Percentiles rank a stretch among this genome's conserved stretches.
Conservation (phyloP, 2,113 vertebrate species). For the Zapornia atra region DNA sequence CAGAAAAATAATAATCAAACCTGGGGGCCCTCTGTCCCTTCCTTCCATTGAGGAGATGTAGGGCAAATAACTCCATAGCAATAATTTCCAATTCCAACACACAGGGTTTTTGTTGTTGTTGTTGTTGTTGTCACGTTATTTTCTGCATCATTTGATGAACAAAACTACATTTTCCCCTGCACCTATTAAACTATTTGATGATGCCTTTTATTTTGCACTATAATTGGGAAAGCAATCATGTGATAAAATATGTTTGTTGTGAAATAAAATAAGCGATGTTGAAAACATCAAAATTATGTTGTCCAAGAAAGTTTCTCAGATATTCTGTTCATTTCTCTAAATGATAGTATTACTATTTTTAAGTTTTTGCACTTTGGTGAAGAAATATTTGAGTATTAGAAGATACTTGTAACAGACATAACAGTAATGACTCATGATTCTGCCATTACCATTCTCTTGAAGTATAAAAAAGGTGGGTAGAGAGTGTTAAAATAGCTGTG, state of each 20-base stretch:
- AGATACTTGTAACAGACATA: not conserved
- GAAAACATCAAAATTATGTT: constrained; percentile 68
- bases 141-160: constrained; percentile 79
- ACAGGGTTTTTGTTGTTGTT: not conserved
- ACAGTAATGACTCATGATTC: not conserved
- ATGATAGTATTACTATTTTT: not conserved
- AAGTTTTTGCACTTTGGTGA: not conserved
- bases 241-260: constrained; percentile 73
- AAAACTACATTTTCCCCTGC: constrained; percentile 76
- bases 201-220: constrained; percentile 77
- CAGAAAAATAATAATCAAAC: constrained; percentile 30
- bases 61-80: constrained; percentile 4
- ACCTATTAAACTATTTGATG: constrained; percentile 79
- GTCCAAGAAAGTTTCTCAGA: constrained; percentile 47
- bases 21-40: not conserved
- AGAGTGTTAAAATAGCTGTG: not conserved
- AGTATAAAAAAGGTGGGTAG: not conserved
- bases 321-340: constrained; percentile 20
- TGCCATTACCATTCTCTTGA: not conserved
- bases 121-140: constrained; percentile 68
- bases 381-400: not conserved
- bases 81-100: constrained; percentile 30
- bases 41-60: not conserved
- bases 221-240: constrained; percentile 78
- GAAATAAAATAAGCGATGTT: constrained; percentile 63